phyloP scores from a whole-genome alignment of 1,140 invertebrate species.

The Drosophila ogumai region DNA sequence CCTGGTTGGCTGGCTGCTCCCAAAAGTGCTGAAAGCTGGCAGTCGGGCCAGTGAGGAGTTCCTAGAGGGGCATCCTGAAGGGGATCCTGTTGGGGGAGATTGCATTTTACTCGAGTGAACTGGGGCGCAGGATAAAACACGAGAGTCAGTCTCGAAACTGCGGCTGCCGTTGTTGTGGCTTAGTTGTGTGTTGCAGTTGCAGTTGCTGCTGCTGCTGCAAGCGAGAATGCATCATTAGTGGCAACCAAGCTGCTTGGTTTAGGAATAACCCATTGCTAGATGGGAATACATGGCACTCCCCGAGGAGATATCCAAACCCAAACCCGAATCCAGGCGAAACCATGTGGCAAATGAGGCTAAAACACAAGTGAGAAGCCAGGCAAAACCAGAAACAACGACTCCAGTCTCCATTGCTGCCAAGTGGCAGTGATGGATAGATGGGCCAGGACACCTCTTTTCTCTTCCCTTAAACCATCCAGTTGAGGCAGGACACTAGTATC shows the following conservation, averaged over 20 bases:
- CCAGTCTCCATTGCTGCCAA: constrained; percentile 15
- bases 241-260: constrained; percentile 22
- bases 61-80: background rate
- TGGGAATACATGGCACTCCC: constrained; percentile 40
- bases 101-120: constrained; percentile 58
- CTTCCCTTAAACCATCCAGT: background rate
- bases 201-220: constrained; percentile 29
- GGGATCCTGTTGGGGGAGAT: constrained; percentile 8
- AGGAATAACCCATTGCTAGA: constrained; percentile 33
- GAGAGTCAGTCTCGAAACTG: constrained; percentile 17
- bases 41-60: background rate
- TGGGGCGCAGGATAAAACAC: constrained; percentile 59
- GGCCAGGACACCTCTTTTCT: background rate
- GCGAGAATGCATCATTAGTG: constrained; percentile 78
- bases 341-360: constrained; percentile 74
- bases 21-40: constrained; percentile 35
- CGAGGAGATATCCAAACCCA: background rate
- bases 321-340: constrained; percentile 26
- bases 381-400: constrained; percentile 21
- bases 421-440: constrained; percentile 65
- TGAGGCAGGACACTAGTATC: background rate
- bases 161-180: constrained; percentile 13
- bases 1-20: constrained; percentile 43
- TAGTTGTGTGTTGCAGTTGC: constrained; percentile 8
- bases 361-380: constrained; percentile 62